Conservation (phyloP, 2,113 vertebrate species). For the Eidolon helvum region DNA sequence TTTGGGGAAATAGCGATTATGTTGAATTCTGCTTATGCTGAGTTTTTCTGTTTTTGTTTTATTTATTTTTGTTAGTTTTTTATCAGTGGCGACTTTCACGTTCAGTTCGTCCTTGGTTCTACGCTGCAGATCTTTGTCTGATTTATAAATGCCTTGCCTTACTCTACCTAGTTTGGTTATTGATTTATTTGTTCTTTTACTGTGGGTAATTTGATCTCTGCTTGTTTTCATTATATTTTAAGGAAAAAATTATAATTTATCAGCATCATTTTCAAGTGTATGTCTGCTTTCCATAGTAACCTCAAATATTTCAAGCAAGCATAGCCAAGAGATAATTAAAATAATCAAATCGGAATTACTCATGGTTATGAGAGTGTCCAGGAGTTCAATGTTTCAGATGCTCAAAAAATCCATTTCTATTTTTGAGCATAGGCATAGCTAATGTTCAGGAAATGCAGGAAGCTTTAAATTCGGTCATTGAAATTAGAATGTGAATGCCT, state of each 20-base stretch:
- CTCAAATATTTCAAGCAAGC: background rate
- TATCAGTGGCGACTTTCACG: background rate
- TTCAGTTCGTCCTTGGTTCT: background rate
- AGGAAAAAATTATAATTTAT: background rate
- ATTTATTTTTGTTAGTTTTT: background rate
- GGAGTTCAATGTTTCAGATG: background rate
- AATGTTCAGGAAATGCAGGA: background rate
- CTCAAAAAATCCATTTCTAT: background rate
- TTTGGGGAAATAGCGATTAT: background rate
- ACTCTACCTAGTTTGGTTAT: background rate
- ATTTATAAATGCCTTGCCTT: background rate
- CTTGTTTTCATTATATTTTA: background rate
- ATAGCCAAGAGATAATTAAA: background rate
- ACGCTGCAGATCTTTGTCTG: background rate
- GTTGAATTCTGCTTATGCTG: background rate
- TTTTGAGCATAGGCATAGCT: background rate
- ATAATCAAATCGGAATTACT: background rate
- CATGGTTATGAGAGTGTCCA: background rate
- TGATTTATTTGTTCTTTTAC: background rate
- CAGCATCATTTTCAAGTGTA: background rate
- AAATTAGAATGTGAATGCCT: background rate
- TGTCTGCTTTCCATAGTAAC: background rate
- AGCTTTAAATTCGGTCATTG: background rate
- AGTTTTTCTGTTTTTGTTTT: background rate
- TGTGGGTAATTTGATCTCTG: background rate